Evolutionary conservation across 1,140 invertebrate genomes (phyloP).

Genomic region (Neodiprion lecontei): DNA sequence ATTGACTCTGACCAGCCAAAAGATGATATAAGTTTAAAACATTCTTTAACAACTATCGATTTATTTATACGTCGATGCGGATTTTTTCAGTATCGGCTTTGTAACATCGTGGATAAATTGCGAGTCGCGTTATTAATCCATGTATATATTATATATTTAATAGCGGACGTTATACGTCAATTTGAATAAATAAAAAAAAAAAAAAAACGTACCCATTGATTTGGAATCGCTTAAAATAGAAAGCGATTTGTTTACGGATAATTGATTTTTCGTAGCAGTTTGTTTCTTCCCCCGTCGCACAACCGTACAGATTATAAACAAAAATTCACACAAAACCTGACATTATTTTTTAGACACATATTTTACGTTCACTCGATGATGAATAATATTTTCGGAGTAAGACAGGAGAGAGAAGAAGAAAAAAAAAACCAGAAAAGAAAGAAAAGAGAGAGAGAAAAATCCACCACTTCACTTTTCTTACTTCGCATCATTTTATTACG

Average conservation of each 20-base stretch:
- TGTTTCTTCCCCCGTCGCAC: not conserved
- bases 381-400: not conserved
- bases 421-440: not conserved
- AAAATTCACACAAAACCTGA: not conserved
- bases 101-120: too few species aligned
- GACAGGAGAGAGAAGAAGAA: not conserved
- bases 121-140: too few species aligned
- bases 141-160: too few species aligned
- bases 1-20: too few species aligned
- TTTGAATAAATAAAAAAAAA: too few species aligned
- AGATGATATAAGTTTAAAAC: too few species aligned
- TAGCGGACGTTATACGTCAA: too few species aligned
- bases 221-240: too few species aligned
- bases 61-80: too few species aligned
- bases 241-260: not conserved
- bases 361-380: not conserved
- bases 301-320: not conserved
- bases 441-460: not conserved
- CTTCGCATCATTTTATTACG: not conserved
- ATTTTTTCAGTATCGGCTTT: too few species aligned
- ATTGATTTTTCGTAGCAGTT: not conserved
- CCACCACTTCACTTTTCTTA: not conserved
- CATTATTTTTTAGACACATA: not conserved
- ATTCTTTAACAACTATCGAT: too few species aligned
- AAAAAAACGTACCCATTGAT: too few species aligned